phyloP scores from a whole-genome alignment of 2,797 vertebrate species.

The Neomorphus geoffroyi region DNA sequence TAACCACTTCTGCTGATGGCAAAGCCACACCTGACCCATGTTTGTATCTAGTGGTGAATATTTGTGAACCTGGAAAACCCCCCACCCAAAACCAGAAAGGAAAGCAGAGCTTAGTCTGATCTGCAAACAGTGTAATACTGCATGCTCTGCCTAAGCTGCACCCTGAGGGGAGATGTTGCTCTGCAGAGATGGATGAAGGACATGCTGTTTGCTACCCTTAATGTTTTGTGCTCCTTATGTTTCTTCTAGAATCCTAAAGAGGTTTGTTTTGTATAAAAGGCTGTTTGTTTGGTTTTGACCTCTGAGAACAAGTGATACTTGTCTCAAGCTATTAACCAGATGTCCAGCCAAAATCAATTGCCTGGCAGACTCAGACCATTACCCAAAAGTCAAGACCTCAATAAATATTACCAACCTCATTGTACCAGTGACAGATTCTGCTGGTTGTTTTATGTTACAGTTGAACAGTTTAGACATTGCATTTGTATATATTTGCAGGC shows the following conservation, averaged over 20 bases:
- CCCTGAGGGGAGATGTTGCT: neutral
- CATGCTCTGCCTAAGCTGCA: neutral
- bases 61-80: neutral
- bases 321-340: conserved; percentile 38
- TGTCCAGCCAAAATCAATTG: conserved; percentile 68
- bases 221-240: neutral
- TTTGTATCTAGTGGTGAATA: neutral
- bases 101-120: neutral
- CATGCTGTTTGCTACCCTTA: neutral
- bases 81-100: neutral
- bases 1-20: neutral
- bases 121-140: neutral
- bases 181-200: neutral
- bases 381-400: conserved; percentile 63
- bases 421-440: conserved; percentile 59
- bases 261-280: neutral
- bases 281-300: conserved; percentile 21
- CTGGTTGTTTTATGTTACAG: conserved; percentile 44
- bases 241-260: neutral
- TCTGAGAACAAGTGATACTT: conserved; percentile 20
- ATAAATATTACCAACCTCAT: conserved; percentile 59
- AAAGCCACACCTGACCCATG: neutral
- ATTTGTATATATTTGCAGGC: conserved; percentile 58
- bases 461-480: conserved; percentile 25
- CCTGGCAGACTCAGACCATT: conserved; percentile 1